Evolutionary conservation across 2,888 invertebrate species (phyloP).

Genomic region (Herminia tarsipennalis): DNA sequence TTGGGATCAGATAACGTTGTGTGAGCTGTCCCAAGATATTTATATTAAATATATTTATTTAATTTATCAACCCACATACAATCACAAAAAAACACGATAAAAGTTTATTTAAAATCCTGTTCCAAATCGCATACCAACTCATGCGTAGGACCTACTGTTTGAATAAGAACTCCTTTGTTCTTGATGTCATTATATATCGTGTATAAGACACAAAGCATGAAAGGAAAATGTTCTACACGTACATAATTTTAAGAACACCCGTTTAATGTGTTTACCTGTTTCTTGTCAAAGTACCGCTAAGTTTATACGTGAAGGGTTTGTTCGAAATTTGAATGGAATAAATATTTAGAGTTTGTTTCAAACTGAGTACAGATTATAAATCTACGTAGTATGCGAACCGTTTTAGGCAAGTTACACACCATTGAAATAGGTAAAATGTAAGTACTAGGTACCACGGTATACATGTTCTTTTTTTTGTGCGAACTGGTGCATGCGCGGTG

Average conservation of each 20-base stretch:
- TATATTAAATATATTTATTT: not conserved
- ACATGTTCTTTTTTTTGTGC: too few species aligned
- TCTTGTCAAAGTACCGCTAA: constrained; percentile 10
- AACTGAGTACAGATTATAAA: too few species aligned
- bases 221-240: constrained; percentile 7
- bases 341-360: constrained; percentile 2
- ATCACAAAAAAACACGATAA: too few species aligned
- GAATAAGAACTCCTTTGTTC: constrained; percentile 19
- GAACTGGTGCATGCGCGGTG: too few species aligned
- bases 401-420: too few species aligned
- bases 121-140: not conserved
- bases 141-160: not conserved
- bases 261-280: constrained; percentile 15
- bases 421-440: too few species aligned
- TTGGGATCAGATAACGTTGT: too few species aligned
- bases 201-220: constrained; percentile 16
- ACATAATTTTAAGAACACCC: constrained; percentile 12
- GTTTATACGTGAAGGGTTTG: constrained; percentile 3
- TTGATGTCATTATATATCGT: constrained; percentile 17
- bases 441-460: too few species aligned
- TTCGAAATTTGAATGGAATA: constrained; percentile 4
- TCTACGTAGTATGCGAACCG: too few species aligned
- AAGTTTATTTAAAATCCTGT: not conserved
- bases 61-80: not conserved
- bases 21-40: too few species aligned